Percentiles rank a stretch among this genome's conserved stretches.
These are phyloP conservation scores for Brachyrhaphis roseni DNA, from an alignment of 2,797 vertebrate species.

Conservation along the genomic window DNA sequence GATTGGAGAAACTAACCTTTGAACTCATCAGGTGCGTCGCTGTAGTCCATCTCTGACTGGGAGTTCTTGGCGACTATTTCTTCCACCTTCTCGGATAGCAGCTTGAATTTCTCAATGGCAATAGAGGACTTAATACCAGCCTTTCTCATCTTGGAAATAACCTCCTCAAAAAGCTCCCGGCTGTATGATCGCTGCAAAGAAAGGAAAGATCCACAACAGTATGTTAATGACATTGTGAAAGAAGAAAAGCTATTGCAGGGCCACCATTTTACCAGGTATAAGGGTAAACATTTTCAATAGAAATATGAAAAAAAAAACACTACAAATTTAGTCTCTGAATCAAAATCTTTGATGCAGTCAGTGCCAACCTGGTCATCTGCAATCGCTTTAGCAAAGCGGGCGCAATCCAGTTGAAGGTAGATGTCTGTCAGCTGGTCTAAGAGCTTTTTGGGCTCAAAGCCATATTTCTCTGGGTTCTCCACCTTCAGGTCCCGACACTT, in stretches of 20 bases:
- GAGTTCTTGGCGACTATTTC: slow-evolving; percentile 98
- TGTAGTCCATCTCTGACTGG: slow-evolving; percentile 98
- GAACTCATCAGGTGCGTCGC: slow-evolving; percentile 97
- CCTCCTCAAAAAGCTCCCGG: slow-evolving; percentile 97
- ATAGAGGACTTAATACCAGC: slow-evolving; percentile 99
- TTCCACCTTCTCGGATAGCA: slow-evolving; percentile 95
- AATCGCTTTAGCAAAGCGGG: slow-evolving; percentile 97
- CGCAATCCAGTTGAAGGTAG: slow-evolving; percentile 96
- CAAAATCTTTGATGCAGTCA: not conserved
- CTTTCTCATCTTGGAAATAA: slow-evolving; percentile 98
- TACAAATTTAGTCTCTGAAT: not conserved
- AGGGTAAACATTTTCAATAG: not conserved
- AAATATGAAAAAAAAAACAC: not conserved
- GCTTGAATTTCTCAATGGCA: slow-evolving; percentile 98
- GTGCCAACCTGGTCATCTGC: slow-evolving; percentile 94
- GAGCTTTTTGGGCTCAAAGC: slow-evolving; percentile 99
- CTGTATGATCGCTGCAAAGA: slow-evolving; percentile 92
- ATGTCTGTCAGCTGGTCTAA: slow-evolving; percentile 98
- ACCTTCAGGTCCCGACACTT: slow-evolving; percentile 99
- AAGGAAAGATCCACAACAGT: slow-evolving; percentile 1
- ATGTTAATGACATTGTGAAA: not conserved
- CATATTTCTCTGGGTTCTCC: slow-evolving; percentile 98
- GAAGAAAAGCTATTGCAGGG: not conserved
- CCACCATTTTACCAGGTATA: not conserved
- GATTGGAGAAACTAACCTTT: slow-evolving; percentile 81